Evolutionary conservation across 1,140 invertebrate genomes (phyloP).

Genomic region (Penaeus indicus): DNA sequence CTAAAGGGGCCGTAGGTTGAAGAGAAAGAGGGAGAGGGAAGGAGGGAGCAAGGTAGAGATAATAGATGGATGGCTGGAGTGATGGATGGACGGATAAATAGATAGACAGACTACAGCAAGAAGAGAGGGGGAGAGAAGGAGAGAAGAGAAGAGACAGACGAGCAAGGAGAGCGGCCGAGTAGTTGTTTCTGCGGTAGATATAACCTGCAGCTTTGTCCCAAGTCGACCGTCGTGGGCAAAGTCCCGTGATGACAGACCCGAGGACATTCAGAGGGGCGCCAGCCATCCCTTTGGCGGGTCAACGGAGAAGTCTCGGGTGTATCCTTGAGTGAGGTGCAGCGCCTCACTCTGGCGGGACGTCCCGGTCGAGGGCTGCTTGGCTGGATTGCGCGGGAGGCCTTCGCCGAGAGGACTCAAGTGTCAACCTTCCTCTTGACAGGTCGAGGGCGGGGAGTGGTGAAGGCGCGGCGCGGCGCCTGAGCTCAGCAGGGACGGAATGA

Average conservation of each 20-base stretch:
- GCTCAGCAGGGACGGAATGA: constrained; percentile 18
- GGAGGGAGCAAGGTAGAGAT: too few relatives aligned
- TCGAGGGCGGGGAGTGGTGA: constrained; percentile 45
- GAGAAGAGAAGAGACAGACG: neutral
- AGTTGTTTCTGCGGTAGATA: neutral
- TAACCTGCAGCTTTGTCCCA: too few relatives aligned
- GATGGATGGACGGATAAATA: neutral
- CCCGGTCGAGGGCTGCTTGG: neutral
- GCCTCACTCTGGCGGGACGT: neutral
- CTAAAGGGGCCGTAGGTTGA: too few relatives aligned
- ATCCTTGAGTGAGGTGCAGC: neutral
- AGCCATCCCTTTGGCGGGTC: too few relatives aligned
- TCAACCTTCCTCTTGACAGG: constrained; percentile 40
- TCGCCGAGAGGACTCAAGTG: constrained; percentile 18
- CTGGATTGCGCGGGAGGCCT: neutral
- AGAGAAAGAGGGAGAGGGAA: neutral
- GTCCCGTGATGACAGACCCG: neutral
- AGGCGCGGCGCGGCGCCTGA: constrained; percentile 3
- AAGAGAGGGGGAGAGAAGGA: too few relatives aligned
- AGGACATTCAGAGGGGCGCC: too few relatives aligned
- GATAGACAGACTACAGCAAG: neutral
- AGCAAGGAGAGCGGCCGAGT: too few relatives aligned
- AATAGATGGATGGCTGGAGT: too few relatives aligned
- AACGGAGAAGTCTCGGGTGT: too few relatives aligned
- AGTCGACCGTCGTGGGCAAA: neutral